Base-by-base conservation (phyloP, 2,888 invertebrate genomes). In the Meta bourneti region DNA sequence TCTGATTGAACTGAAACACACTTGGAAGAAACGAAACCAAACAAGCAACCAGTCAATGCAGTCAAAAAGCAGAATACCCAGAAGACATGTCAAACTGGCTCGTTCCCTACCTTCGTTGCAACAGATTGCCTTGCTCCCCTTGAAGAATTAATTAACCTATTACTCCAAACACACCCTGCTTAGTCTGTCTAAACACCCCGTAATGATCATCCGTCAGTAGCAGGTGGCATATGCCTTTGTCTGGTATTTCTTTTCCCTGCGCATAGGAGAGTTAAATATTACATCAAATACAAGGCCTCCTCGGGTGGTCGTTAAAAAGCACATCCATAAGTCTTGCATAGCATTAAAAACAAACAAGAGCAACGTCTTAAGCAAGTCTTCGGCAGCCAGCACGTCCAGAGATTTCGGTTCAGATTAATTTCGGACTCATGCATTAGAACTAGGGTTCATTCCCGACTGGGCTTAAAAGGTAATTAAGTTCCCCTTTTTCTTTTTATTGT, bases 71-170 rank as follows among this genome's bases (percentile, higher is more conserved):
- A 34, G 4, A 34, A 34, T 34, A 34, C 4, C 34, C 34, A 34
- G 34, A 34, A 34, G 16, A 61, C 9, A 61, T 61, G 61, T 61
- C 61, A 61, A 61, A 61, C 61, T 11, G 61, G 61, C 61, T 61
- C 34, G 34, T 34, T 34, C 4, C 4, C 34, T 34, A 16, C 9
- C 7, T 16, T 61, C 61, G 11, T 9, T 16, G 4, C 61, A 61
- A 61, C 8, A 16, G 61, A 61, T 61, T 16, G 11, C 61, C 34
- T 9, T 49, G n/a, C 16, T 78, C 70, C 87, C 34, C 48, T 78
- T 71, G 70, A 82, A 77, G 87, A 91, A 87, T 83, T 91, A 91
- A 91, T 91, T 91, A 91, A 83, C 91, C 87, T 83, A 83, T 91
- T 91, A 91, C 71, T 83, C 82, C 77, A 72, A 83, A 87, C 87